These are phyloP conservation scores for human DNA, from an alignment of 2,113 vertebrate genomes.

Conservation along the genomic window DNA sequence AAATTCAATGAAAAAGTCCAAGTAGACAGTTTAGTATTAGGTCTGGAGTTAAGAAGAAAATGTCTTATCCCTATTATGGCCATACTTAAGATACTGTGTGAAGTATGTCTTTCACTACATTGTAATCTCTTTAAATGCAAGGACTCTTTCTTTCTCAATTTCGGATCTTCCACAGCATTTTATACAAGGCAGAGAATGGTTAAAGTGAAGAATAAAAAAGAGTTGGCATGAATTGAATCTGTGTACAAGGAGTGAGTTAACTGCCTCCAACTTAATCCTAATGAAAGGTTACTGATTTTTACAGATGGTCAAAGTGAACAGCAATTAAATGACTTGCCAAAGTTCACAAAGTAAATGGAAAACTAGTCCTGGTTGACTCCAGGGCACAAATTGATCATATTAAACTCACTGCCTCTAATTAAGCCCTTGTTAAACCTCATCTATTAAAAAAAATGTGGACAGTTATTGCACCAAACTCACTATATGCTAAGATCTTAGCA, in stretches of 20 bases:
- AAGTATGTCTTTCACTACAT: background rate
- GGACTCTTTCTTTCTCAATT: background rate
- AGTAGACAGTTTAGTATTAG: background rate
- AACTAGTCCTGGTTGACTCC: background rate
- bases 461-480: background rate
- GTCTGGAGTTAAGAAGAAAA: background rate
- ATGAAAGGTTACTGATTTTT: conserved; percentile 29
- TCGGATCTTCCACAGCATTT: background rate
- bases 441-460: background rate
- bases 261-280: background rate
- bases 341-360: conserved; percentile 27
- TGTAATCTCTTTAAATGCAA: background rate
- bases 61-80: background rate
- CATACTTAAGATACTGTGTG: background rate
- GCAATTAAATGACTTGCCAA: background rate
- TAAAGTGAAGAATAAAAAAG: background rate
- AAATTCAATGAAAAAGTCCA: background rate
- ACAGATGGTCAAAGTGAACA: background rate
- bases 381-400: background rate
- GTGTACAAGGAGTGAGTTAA: background rate
- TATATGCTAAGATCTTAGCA: background rate
- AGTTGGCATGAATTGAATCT: background rate
- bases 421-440: background rate
- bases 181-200: background rate
- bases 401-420: background rate